Conservation (phyloP, 2,888 invertebrate species). For the Coenonympha glycerion region DNA sequence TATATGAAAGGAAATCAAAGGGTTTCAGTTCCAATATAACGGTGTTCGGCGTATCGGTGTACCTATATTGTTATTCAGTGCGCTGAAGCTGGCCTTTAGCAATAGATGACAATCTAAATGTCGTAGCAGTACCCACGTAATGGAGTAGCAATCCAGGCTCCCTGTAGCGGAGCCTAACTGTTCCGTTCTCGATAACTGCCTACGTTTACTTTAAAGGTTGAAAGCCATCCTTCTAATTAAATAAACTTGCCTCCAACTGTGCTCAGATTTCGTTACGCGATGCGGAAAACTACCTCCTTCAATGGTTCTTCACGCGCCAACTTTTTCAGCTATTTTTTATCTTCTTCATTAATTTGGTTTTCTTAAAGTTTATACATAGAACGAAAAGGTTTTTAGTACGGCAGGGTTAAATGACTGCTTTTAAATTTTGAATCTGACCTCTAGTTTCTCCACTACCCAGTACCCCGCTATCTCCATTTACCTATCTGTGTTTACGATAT, state of each 20-base stretch:
- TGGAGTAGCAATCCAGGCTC: constrained; percentile 45
- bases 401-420: no score
- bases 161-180: constrained; percentile 41
- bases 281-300: no score
- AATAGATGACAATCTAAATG: constrained; percentile 54
- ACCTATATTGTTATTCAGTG: constrained; percentile 27
- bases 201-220: constrained; percentile 19
- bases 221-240: constrained; percentile 8
- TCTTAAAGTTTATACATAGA: no score
- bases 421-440: constrained; percentile 55
- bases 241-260: not conserved
- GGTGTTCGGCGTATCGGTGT: constrained; percentile 29
- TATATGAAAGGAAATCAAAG: constrained; percentile 44
- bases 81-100: constrained; percentile 40
- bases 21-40: constrained; percentile 51
- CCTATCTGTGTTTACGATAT: constrained; percentile 31
- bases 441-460: constrained; percentile 41
- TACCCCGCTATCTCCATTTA: constrained; percentile 43
- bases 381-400: no score
- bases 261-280: not conserved
- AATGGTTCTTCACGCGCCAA: no score
- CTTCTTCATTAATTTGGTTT: no score
- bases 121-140: constrained; percentile 53
- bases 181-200: constrained; percentile 21
- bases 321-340: no score